These are phyloP conservation scores for Lamprotornis superbus DNA, from an alignment of 2,113 vertebrate species.

Conservation along the genomic window DNA sequence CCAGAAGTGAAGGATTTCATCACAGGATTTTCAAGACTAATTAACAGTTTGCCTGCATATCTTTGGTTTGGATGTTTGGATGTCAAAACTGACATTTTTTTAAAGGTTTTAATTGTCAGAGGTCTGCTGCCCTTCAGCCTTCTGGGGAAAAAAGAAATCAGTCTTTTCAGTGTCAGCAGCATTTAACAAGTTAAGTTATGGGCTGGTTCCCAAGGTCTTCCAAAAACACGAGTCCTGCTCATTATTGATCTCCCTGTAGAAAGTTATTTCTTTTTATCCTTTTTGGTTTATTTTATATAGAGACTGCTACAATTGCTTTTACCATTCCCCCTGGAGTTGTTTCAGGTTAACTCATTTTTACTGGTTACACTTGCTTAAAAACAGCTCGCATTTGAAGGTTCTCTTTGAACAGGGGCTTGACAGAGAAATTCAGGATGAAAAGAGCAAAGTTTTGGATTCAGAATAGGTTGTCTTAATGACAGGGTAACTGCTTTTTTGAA, in stretches of 20 bases:
- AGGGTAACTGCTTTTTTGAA: neutral
- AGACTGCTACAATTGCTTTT: conserved; percentile 11
- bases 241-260: conserved; percentile 13
- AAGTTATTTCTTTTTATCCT: conserved; percentile 12
- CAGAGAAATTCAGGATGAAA: neutral
- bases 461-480: neutral
- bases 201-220: neutral
- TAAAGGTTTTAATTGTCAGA: conserved; percentile 8
- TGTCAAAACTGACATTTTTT: conserved; percentile 12
- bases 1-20: neutral
- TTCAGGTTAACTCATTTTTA: conserved; percentile 17
- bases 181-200: neutral
- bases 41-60: neutral
- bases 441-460: neutral
- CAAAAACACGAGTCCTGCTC: neutral
- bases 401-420: neutral
- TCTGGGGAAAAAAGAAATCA: neutral
- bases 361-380: neutral
- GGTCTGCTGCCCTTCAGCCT: neutral
- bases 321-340: conserved; percentile 2
- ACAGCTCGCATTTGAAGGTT: neutral
- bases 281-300: conserved; percentile 15
- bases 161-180: neutral
- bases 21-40: neutral
- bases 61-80: neutral